Evolutionary conservation across 2,797 vertebrate species (phyloP), one percentile per base, ranked within the genome.

Genomic region (Etheostoma nigrum): DNA sequence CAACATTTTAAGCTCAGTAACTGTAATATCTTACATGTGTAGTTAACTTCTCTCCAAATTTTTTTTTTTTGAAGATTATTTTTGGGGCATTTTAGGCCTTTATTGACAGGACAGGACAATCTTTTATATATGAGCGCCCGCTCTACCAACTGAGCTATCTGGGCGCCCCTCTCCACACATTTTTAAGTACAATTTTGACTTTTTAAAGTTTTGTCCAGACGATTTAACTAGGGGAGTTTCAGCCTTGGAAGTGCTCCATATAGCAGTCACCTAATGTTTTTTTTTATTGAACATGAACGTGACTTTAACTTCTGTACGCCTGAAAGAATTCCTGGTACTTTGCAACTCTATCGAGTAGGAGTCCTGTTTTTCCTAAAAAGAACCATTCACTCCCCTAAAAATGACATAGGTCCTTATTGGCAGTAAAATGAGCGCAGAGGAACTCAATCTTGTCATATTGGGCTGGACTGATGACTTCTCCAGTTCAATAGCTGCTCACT

Each of bases 401-500:
- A 51, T 67, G 36, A 40, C 11, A 2, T 11, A 44, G 42, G 9
- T 27, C 21, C 11, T 57, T 68, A 58, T 40, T 59, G 30, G 44
- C 57, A 16, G 65, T 61, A 14, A 80, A 79, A 71, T 64, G 44
- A 57, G 54, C 42, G 60, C 44, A 58, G 8, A 60, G 19, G 15
- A 60, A 23, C 23, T 78, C 53, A 45, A 44, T 76, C 58, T 59
- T 52, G 65, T 73, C 71, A 67, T 79, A 52, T 59, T 60, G 51
- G 62, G 59, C 16, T 23, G 42, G 14, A 60, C 57, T 47, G 44
- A 58, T 78, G 77, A 70, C 47, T 60, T 14, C 71, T 81, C 25
- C 47, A 33, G 78, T 83, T 78, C 81, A 84, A 67, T 76, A 79
- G 74, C 80, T 73, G 53, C 79, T 86, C 51, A n/a, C 25, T 30